Evolutionary conservation across 2,888 invertebrate species (phyloP), one percentile per base, ranked within the genome.

Genomic region (Netelia virgata): DNA sequence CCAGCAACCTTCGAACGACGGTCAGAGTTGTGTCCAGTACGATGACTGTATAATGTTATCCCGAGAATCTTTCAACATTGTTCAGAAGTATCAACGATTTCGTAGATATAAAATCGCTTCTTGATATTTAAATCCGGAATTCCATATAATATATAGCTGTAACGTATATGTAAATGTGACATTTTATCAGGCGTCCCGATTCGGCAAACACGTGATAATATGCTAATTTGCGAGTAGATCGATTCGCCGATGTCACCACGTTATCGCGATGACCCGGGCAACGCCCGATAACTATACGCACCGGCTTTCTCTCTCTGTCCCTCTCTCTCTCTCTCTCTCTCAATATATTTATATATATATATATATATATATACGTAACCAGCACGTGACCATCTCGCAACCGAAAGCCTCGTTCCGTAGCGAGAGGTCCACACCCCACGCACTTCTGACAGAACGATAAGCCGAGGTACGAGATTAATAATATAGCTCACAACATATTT

Each of bases 221-320:
- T 89, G 90, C 88, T 90, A 89, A 90, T 90, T 88, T 86, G 85
- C 87, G 85, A 66, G 85, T 87, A 88, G 89, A 88, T 89, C 87
- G 88, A 88, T 89, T 87, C 87, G 75, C 82, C 85, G 83, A 86
- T 87, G 88, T 89, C 88, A 84, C 80, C 83, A 76, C 84, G 86
- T 86, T 88, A 89, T 90, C 89, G 84, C 57, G 87, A 88, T 88
- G 87, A 88, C 87, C 88, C 86, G 84, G 86, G 81, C 86, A 84
- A 83, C 82, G 81, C 83, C 85, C 85, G 88, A 89, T 88, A 88
- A 86, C 88, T 84, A 69, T 69, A 14, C 61, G 57, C 59, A 57
- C 47, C 14, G 70, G 23, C 53, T 20, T n/a, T 14, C 53, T 53
- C 36, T 36, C 36, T 36, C 36, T 36, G 2, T 28, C 28, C 3